Conservation (phyloP, 2,888 invertebrate species). For the Cephus sareptanus region DNA sequence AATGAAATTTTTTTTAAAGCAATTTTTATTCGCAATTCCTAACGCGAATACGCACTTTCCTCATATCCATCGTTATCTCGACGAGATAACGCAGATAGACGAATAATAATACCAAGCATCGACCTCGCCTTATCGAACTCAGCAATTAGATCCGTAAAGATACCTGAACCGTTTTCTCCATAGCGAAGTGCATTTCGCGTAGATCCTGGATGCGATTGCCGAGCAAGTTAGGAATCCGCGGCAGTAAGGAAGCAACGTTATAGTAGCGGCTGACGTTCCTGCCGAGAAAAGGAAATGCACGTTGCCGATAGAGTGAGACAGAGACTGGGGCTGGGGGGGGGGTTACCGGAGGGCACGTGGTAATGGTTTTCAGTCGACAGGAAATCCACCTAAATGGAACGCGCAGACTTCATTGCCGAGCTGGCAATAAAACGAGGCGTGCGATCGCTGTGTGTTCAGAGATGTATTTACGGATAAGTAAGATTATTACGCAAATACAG, state of each 20-base stretch:
- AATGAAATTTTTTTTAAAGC: too few species aligned
- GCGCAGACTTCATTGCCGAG: background rate
- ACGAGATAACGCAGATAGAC: background rate
- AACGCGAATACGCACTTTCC: background rate
- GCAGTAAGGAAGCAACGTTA: constrained; percentile 21
- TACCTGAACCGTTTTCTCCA: background rate
- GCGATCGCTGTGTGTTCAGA: background rate
- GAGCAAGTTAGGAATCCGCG: constrained; percentile 12
- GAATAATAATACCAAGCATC: constrained; percentile 1
- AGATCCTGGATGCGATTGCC: constrained; percentile 16
- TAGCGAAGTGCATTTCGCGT: constrained; percentile 9
- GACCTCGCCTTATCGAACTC: constrained; percentile 19
- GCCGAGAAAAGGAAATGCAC: constrained; percentile 3
- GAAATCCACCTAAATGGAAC: background rate
- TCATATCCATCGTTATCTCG: background rate
- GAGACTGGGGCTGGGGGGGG: background rate
- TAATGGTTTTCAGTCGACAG: background rate
- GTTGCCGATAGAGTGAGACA: background rate
- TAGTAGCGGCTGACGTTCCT: background rate
- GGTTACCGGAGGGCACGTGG: background rate
- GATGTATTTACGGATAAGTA: background rate
- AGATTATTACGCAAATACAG: background rate
- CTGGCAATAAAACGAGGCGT: background rate
- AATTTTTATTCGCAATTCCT: background rate
- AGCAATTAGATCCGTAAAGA: constrained; percentile 17